Base-by-base conservation (phyloP, 1,140 invertebrate genomes). In the Scaptomyza hsui region DNA sequence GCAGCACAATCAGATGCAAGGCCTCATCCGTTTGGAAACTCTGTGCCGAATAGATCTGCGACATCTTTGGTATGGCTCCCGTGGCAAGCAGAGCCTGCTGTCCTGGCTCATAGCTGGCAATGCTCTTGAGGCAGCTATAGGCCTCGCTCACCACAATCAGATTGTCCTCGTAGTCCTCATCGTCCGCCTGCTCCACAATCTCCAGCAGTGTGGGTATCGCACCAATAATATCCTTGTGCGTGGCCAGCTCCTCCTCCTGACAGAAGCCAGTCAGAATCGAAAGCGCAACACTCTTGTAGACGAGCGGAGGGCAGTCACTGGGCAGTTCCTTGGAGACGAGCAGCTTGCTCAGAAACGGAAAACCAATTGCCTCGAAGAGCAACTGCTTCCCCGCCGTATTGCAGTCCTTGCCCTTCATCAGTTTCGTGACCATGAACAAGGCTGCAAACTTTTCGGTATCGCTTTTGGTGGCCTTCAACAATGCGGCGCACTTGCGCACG, bases 391-490 rank as follows among this genome's bases (percentile, higher is more conserved):
- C 93, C 7, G 92, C 91, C 1, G 94, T 90, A 62, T 94, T 94
- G 80, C 96, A 96, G 73, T 97, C 95, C 80, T 95, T 95, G 56
- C 94, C 94, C 90, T 96, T 96, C 5, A 97, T 94, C 49, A 97
- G 86, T 91, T 98, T 97, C 0, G 97, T 97, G 21, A 98, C 96
- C 94, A 98, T 95, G 89, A 98, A 97, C 1, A 98, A 92, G 0
- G 95, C 96, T 5, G 97, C 97, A 91, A 98, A 97, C 92, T 97
- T 98, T 92, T 98, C 97, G 0, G 96, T 97, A 91, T 98, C 97
- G 78, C 94, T 95, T 60, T 94, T 94, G 0, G 96, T 95, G 77
- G 93, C 93, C 89, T 96, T 95, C 56, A 98, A 91, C 56, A 97
- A 94, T 16, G 93, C 93, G 48, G 95, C 94, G 91, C 96, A 97